Evolutionary conservation across 2,888 invertebrate species (phyloP).

Genomic region (Rutpela maculata): DNA sequence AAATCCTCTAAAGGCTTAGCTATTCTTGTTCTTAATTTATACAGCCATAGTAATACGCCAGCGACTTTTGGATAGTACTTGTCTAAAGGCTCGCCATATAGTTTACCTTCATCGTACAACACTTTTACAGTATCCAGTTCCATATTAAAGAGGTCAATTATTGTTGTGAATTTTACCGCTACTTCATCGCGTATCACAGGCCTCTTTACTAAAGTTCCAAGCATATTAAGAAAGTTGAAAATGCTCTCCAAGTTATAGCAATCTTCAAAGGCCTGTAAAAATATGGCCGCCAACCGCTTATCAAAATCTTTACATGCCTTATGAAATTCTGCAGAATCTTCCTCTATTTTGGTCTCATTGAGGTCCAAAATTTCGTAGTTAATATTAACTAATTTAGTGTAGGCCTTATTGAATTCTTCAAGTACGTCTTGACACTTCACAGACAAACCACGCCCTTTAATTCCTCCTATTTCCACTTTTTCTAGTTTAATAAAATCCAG

Average conservation of each 20-base stretch:
- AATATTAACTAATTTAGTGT: slow-evolving; percentile 75
- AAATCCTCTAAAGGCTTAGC: slow-evolving; percentile 79
- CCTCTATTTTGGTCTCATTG: slow-evolving; percentile 80
- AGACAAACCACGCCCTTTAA: slow-evolving; percentile 69
- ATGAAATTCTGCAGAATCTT: slow-evolving; percentile 80
- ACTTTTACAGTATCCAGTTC: slow-evolving; percentile 82
- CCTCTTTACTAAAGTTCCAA: slow-evolving; percentile 84
- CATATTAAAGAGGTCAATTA: slow-evolving; percentile 80
- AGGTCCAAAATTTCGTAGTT: slow-evolving; percentile 87
- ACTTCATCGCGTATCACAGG: slow-evolving; percentile 85
- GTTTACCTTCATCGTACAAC: slow-evolving; percentile 78
- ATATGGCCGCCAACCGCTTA: slow-evolving; percentile 85
- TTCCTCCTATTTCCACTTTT: slow-evolving; percentile 77
- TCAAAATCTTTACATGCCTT: slow-evolving; percentile 83
- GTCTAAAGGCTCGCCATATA: slow-evolving; percentile 77
- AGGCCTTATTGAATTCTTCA: slow-evolving; percentile 71
- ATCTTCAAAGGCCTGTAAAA: slow-evolving; percentile 88
- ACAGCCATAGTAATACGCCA: slow-evolving; percentile 82
- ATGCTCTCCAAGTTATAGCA: slow-evolving; percentile 81
- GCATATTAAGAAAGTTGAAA: slow-evolving; percentile 76
- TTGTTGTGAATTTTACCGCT: slow-evolving; percentile 79
- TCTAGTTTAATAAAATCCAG: slow-evolving; percentile 91
- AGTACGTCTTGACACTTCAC: slow-evolving; percentile 68
- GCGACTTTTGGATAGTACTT: slow-evolving; percentile 85
- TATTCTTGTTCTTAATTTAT: slow-evolving; percentile 80